These are phyloP conservation scores for Anoplophora glabripennis DNA, from an alignment of 1,140 invertebrate species.

Conservation along the genomic window DNA sequence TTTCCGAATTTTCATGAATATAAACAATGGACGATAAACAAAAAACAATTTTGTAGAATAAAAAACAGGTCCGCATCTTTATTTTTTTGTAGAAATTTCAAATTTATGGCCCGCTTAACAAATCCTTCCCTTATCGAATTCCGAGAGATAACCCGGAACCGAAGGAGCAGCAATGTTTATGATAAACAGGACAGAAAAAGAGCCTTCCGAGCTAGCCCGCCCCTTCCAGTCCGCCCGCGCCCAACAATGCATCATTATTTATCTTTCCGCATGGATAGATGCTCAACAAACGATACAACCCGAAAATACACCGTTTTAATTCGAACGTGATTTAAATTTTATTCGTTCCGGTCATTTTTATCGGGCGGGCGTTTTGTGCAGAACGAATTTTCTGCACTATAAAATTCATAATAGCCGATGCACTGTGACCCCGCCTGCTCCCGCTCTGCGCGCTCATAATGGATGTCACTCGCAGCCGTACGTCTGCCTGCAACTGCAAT, in stretches of 20 bases:
- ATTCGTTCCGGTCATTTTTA: slow-evolving; percentile 22
- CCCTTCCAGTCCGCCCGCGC: slow-evolving; percentile 10
- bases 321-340: slow-evolving; percentile 29
- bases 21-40: too few species aligned
- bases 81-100: too few species aligned
- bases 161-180: too few species aligned
- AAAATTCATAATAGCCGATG: slow-evolving; percentile 8
- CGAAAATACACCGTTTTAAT: slow-evolving; percentile 32
- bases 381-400: slow-evolving; percentile 12
- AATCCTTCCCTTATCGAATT: too few species aligned
- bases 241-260: slow-evolving; percentile 35
- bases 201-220: too few species aligned
- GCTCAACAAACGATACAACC: slow-evolving; percentile 26
- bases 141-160: too few species aligned
- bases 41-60: too few species aligned
- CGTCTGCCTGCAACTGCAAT: not conserved
- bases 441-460: not conserved
- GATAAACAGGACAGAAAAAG: too few species aligned
- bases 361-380: slow-evolving; percentile 3
- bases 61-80: too few species aligned
- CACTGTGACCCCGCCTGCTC: not conserved
- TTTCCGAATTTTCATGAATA: too few species aligned
- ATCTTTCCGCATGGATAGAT: slow-evolving; percentile 28
- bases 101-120: too few species aligned
- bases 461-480: not conserved